phyloP scores from a whole-genome alignment of 2,888 invertebrate species.

The Lottia gigantea region DNA sequence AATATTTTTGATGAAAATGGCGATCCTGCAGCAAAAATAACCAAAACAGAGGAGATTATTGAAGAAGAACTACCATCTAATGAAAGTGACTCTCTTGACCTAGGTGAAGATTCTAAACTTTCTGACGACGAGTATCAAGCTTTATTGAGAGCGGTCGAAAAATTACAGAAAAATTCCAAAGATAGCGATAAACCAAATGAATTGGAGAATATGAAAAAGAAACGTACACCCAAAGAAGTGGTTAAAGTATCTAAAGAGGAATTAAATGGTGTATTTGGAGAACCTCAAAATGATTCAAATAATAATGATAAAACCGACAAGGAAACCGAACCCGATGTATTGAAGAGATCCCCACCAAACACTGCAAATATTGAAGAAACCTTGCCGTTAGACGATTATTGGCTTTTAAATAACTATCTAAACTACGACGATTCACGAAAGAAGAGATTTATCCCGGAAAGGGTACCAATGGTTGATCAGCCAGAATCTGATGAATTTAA shows the following conservation, averaged over 20 bases:
- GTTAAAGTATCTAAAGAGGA: slow-evolving; percentile 19
- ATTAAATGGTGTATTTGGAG: slow-evolving; percentile 17
- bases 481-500: neutral
- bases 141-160: slow-evolving; percentile 30
- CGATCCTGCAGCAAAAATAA: neutral
- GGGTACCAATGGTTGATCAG: neutral
- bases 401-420: slow-evolving; percentile 17
- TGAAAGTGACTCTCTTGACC: neutral
- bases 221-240: neutral
- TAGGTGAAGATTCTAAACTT: slow-evolving; percentile 17
- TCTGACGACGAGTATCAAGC: slow-evolving; percentile 32
- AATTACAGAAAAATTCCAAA: slow-evolving; percentile 25
- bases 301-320: slow-evolving; percentile 1
- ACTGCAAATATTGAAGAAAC: slow-evolving; percentile 6
- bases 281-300: slow-evolving; percentile 8
- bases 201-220: slow-evolving; percentile 4
- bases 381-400: slow-evolving; percentile 11
- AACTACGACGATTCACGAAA: slow-evolving; percentile 14
- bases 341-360: slow-evolving; percentile 9
- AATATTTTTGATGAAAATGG: slow-evolving; percentile 24
- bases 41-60: neutral
- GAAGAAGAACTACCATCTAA: neutral
- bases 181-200: neutral
- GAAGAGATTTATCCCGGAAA: slow-evolving; percentile 15
- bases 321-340: slow-evolving; percentile 7